phyloP scores from a whole-genome alignment of 2,888 invertebrate genomes.

The Agrotis ipsilon region DNA sequence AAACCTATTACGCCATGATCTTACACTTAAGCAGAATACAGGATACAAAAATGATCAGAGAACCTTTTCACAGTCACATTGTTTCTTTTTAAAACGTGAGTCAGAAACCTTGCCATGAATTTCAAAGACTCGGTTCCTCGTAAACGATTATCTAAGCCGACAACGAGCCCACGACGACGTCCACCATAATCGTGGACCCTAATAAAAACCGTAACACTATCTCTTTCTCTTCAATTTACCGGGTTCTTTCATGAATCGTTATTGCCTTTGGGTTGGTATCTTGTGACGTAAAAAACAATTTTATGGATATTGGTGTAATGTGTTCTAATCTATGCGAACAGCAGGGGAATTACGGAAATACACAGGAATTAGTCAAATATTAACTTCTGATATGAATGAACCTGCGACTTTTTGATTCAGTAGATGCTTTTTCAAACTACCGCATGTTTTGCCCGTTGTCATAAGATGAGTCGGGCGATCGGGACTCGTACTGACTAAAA shows the following conservation, averaged over 20 bases:
- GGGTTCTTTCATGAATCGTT: conserved; percentile 36
- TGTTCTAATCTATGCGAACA: not conserved
- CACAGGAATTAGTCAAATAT: no score
- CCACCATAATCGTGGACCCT: conserved; percentile 32
- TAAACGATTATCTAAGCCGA: conserved; percentile 36
- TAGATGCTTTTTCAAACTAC: no score
- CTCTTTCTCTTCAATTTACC: conserved; percentile 46
- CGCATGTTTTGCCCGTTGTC: no score
- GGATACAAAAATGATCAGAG: no score
- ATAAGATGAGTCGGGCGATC: no score
- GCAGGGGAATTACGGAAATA: no score
- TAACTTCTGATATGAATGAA: no score
- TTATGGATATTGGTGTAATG: conserved; percentile 9
- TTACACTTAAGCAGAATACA: no score
- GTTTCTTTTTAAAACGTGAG: not conserved
- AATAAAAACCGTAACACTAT: conserved; percentile 42
- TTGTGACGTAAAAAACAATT: conserved; percentile 27
- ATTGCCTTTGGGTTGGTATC: conserved; percentile 18
- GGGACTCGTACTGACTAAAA: no score
- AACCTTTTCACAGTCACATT: no score
- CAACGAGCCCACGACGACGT: conserved; percentile 6
- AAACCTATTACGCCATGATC: no score
- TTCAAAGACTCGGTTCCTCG: conserved; percentile 5
- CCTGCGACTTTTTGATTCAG: no score
- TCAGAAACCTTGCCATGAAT: not conserved